phyloP scores from a whole-genome alignment of 2,113 vertebrate genomes.

The Platycercus adscitus region DNA sequence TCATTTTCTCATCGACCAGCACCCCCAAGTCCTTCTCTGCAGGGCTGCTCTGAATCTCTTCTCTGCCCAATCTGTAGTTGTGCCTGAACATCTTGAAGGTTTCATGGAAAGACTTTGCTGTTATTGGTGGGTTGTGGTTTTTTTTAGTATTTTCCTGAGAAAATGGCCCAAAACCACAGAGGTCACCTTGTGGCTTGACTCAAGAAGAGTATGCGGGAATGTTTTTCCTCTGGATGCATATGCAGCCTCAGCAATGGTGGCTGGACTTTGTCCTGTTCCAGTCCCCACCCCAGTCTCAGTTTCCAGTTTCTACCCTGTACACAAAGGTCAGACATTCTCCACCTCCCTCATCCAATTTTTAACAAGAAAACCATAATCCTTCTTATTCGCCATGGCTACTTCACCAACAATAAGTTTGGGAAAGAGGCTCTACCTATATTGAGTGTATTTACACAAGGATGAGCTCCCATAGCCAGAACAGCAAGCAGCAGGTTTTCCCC shows the following conservation, averaged over 20 bases:
- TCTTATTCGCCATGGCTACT: background rate
- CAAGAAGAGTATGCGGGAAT: background rate
- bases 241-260: background rate
- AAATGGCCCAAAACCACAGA: background rate
- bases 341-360: background rate
- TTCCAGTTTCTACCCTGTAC: background rate
- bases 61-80: too few relatives aligned
- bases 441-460: background rate
- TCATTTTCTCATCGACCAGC: too few relatives aligned
- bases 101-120: background rate
- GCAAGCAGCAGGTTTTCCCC: background rate
- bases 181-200: background rate
- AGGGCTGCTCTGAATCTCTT: too few relatives aligned
- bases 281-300: background rate
- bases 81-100: background rate
- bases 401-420: rapidly evolving
- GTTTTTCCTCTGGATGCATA: rapidly evolving
- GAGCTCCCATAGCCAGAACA: rapidly evolving
- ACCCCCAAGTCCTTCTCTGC: too few relatives aligned
- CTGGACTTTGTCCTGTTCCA: background rate
- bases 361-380: background rate
- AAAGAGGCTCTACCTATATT: background rate
- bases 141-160: background rate
- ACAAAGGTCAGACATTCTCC: background rate
- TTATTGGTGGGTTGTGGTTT: background rate